Percentiles rank a stretch among this genome's conserved stretches.
Evolutionary conservation across 2,113 vertebrate species (phyloP).

Genomic region (Cichladusa arquata): DNA sequence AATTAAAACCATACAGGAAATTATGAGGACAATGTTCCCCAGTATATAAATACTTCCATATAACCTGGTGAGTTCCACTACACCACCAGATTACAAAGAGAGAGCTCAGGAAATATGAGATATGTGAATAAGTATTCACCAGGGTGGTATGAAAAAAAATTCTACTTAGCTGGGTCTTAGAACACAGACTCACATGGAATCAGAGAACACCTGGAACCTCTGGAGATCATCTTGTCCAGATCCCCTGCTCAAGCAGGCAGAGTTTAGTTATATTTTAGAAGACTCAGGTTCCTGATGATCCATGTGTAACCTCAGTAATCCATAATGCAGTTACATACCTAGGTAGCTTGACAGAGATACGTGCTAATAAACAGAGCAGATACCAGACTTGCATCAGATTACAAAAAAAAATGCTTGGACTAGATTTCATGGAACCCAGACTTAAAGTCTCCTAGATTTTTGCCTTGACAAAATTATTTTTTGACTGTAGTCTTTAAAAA

Average conservation of each 20-base stretch:
- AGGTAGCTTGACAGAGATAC: neutral
- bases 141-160: neutral
- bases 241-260: neutral
- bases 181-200: neutral
- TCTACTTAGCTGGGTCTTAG: neutral
- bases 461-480: neutral
- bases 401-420: neutral
- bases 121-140: neutral
- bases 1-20: neutral
- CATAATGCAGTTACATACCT: neutral
- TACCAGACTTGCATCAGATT: neutral
- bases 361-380: neutral
- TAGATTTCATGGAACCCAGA: neutral
- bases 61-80: neutral
- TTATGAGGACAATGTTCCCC: neutral
- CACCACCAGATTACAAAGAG: neutral
- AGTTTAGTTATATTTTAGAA: neutral
- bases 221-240: neutral
- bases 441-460: neutral
- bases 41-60: neutral
- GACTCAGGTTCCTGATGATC: neutral
- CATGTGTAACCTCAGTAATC: neutral
- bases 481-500: neutral
- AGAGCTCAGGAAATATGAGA: neutral
- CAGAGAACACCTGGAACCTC: neutral